Percentiles rank a stretch among this genome's conserved stretches.
phyloP scores from a whole-genome alignment of 2,113 vertebrate species.

The Clarias batrachus region DNA sequence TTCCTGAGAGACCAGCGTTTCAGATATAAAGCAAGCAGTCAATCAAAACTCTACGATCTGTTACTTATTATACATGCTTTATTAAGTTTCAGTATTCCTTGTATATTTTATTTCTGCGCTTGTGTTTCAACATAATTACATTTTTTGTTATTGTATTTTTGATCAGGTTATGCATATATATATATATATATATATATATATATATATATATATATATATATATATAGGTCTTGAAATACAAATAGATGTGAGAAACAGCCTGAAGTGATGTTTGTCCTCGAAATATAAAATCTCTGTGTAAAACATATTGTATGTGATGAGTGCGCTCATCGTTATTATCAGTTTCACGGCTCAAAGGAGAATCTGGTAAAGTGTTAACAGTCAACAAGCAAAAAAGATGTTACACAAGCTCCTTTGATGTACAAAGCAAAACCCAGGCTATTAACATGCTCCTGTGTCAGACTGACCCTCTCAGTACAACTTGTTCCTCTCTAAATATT shows the following conservation, averaged over 20 bases:
- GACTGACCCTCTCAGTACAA: slow-evolving; percentile 32
- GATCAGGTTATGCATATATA: not conserved
- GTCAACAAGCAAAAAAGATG: not conserved
- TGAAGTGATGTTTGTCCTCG: not conserved
- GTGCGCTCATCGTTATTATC: not conserved
- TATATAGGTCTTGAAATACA: not conserved
- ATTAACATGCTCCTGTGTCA: slow-evolving; percentile 38
- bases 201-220: too few species aligned
- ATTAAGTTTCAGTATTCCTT: not conserved
- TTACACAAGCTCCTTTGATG: slow-evolving; percentile 25
- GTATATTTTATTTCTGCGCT: too few species aligned
- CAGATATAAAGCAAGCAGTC: too few species aligned
- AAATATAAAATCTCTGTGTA: not conserved
- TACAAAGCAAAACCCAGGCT: slow-evolving; percentile 33
- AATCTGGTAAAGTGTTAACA: not conserved
- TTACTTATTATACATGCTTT: not conserved
- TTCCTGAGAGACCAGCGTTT: too few species aligned
- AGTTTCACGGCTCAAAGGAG: not conserved
- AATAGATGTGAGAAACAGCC: not conserved
- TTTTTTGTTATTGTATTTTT: not conserved
- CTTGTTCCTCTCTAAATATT: slow-evolving; percentile 12
- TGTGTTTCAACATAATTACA: not conserved
- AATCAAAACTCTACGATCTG: too few species aligned
- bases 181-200: too few species aligned
- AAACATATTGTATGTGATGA: not conserved